These are phyloP conservation scores for Drosophila fulvimacula DNA, from an alignment of 2,888 invertebrate species.

Conservation along the genomic window DNA sequence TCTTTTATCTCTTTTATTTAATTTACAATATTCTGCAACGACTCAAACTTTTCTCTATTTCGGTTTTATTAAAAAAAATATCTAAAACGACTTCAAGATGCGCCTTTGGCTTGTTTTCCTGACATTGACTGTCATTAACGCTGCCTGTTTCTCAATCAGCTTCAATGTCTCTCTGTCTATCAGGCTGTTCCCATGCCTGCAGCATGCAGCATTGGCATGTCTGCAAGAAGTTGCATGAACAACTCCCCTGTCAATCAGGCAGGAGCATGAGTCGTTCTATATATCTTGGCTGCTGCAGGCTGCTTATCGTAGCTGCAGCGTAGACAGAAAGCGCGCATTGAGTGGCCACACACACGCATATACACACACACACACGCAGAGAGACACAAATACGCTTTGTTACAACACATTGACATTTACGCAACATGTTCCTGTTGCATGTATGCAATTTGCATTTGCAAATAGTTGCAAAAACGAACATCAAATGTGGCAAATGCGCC, in stretches of 20 bases:
- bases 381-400: slow-evolving; percentile 17
- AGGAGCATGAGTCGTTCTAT: slow-evolving; percentile 39
- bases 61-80: not conserved
- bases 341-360: slow-evolving; percentile 46
- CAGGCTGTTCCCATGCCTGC: slow-evolving; percentile 33
- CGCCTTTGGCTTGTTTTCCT: slow-evolving; percentile 29
- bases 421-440: slow-evolving; percentile 82
- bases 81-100: not conserved
- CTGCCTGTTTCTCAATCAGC: slow-evolving; percentile 18
- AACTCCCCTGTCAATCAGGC: slow-evolving; percentile 66
- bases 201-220: slow-evolving; percentile 10
- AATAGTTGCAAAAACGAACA: slow-evolving; percentile 80
- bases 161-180: slow-evolving; percentile 7
- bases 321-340: slow-evolving; percentile 55
- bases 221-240: slow-evolving; percentile 17
- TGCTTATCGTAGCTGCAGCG: slow-evolving; percentile 59
- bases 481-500: slow-evolving; percentile 73
- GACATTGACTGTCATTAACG: slow-evolving; percentile 28
- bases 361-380: slow-evolving; percentile 14
- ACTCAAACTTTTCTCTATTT: not conserved
- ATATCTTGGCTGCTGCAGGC: slow-evolving; percentile 40
- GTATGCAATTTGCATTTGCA: slow-evolving; percentile 81
- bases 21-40: not conserved
- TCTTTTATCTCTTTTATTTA: not conserved
- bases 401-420: slow-evolving; percentile 76